These are phyloP conservation scores for Megatriorchis doriae DNA, from an alignment of 2,113 vertebrate genomes.

Conservation along the genomic window DNA sequence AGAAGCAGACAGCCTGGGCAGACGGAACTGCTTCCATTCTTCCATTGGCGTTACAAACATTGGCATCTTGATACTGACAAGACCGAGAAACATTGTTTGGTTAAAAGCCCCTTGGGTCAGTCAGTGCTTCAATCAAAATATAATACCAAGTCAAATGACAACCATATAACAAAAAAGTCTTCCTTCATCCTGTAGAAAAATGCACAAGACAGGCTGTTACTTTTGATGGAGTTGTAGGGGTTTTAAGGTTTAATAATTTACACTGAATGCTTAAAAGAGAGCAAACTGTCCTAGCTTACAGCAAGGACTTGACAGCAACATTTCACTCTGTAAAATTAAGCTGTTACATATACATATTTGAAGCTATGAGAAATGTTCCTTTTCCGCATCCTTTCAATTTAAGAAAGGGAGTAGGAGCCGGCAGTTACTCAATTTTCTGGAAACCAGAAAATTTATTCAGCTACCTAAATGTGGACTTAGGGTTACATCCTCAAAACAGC, in stretches of 20 bases:
- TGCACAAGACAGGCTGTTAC: neutral
- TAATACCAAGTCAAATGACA: neutral
- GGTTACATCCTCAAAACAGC: neutral
- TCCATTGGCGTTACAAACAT: neutral
- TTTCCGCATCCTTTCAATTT: neutral
- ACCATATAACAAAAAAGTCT: neutral
- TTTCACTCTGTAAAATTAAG: slow-evolving; percentile 26
- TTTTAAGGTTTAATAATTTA: slow-evolving; percentile 41
- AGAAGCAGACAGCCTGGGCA: neutral
- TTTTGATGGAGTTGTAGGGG: neutral
- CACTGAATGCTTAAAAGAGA: neutral
- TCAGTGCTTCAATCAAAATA: neutral
- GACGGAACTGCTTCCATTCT: neutral
- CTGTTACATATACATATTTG: neutral
- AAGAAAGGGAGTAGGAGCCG: neutral
- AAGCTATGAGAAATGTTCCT: neutral
- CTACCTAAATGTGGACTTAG: neutral
- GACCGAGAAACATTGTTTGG: neutral
- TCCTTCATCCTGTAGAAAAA: neutral
- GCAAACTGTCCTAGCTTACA: slow-evolving; percentile 14
- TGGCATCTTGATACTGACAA: neutral
- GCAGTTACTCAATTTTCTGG: neutral
- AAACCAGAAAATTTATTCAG: neutral
- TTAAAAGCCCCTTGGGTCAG: neutral
- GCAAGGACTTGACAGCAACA: slow-evolving; percentile 18